A percentile compares a stretch with the other conserved stretches of the same genome.
phyloP scores from a whole-genome alignment of 1,140 invertebrate species.

The Drosophila gunungcola region DNA sequence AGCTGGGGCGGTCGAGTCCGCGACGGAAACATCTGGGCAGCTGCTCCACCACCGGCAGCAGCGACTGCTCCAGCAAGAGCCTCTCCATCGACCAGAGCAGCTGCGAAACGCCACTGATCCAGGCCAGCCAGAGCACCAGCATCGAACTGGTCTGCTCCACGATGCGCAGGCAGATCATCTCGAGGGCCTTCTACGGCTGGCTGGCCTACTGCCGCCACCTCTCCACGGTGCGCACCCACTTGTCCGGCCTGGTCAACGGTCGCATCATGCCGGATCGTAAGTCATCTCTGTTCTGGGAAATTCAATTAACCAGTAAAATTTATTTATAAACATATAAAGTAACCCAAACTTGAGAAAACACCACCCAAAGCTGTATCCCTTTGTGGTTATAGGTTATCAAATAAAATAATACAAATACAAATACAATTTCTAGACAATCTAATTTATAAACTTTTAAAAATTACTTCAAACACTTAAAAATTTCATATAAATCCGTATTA shows the following conservation, averaged over 20 bases:
- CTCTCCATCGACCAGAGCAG: slow-evolving; percentile 85
- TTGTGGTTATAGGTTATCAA: no score
- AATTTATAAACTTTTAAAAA: no score
- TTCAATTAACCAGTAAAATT: no score
- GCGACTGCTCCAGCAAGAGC: slow-evolving; percentile 84
- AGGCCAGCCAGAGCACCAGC: slow-evolving; percentile 86
- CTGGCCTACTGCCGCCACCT: slow-evolving; percentile 97
- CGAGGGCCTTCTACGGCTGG: slow-evolving; percentile 98
- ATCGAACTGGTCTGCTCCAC: slow-evolving; percentile 93
- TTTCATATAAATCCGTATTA: no score
- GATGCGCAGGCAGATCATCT: slow-evolving; percentile 97
- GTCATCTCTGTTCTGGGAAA: slow-evolving; percentile 31
- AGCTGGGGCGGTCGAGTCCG: slow-evolving; percentile 77
- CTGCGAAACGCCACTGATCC: slow-evolving; percentile 82
- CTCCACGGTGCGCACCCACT: slow-evolving; percentile 95
- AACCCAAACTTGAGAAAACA: no score
- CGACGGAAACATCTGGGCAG: slow-evolving; percentile 78
- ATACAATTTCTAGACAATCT: no score
- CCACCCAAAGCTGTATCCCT: no score
- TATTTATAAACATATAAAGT: no score
- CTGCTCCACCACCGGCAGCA: slow-evolving; percentile 84
- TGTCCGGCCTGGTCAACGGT: slow-evolving; percentile 93
- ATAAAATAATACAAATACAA: no score
- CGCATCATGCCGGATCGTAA: slow-evolving; percentile 87
- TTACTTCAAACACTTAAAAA: no score